Conservation (phyloP, 2,888 invertebrate genomes). For the Empis livida region DNA sequence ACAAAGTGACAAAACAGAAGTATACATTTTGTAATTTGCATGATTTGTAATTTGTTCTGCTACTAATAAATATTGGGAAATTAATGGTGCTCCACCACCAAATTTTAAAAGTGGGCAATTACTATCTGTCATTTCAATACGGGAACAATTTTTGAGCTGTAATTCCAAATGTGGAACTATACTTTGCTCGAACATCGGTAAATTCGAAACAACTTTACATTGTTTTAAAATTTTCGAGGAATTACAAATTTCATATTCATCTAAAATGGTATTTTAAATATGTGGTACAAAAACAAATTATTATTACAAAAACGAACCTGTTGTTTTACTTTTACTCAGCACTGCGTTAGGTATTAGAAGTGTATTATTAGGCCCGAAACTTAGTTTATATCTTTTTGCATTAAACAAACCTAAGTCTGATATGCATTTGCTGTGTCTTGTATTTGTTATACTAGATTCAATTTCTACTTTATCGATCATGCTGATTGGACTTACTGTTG, state of each 20-base stretch:
- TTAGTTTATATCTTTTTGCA: constrained; percentile 54
- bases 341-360: constrained; percentile 37
- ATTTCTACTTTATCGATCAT: too few species aligned
- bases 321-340: neutral
- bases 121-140: constrained; percentile 38
- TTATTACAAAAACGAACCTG: constrained; percentile 12
- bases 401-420: constrained; percentile 46
- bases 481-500: too few species aligned
- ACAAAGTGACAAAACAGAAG: constrained; percentile 59
- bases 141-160: constrained; percentile 45
- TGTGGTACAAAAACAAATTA: constrained; percentile 22
- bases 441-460: neutral
- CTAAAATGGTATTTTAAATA: neutral
- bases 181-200: too few species aligned
- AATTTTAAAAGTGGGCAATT: constrained; percentile 30
- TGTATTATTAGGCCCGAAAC: constrained; percentile 57
- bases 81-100: constrained; percentile 14
- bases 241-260: neutral
- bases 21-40: constrained; percentile 26
- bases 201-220: too few species aligned
- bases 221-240: neutral
- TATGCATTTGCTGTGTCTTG: constrained; percentile 20
- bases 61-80: neutral
- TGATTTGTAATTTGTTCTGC: too few species aligned
- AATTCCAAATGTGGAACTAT: constrained; percentile 51